Conservation (phyloP, 2,888 invertebrate genomes). For the Allophyes oxyacanthae region DNA sequence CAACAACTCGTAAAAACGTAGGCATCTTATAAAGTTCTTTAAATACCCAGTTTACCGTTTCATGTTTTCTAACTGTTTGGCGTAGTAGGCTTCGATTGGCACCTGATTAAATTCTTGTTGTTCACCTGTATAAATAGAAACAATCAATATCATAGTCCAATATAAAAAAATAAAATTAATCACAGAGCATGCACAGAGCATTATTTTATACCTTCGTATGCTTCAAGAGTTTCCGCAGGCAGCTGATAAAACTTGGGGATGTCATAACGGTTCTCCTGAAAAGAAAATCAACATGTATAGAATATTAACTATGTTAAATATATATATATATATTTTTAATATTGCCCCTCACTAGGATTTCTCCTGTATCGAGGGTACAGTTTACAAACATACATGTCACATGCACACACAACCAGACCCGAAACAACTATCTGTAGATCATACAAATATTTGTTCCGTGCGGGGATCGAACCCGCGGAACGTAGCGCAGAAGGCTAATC, state of each 20-base stretch:
- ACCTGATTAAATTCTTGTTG: slow-evolving; percentile 46
- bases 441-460: too few species aligned
- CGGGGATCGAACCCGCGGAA: too few species aligned
- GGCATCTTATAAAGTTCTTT: not conserved
- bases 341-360: too few species aligned
- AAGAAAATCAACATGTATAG: too few species aligned
- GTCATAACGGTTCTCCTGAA: slow-evolving; percentile 81
- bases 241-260: slow-evolving; percentile 81
- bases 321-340: too few species aligned
- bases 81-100: slow-evolving; percentile 66
- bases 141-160: not conserved
- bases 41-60: slow-evolving; percentile 53
- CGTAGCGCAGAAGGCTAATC: too few species aligned
- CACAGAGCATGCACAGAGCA: too few species aligned
- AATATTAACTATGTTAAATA: too few species aligned
- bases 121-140: slow-evolving; percentile 31
- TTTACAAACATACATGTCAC: too few species aligned
- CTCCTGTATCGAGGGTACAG: too few species aligned
- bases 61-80: slow-evolving; percentile 69
- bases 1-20: slow-evolving; percentile 11
- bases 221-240: slow-evolving; percentile 65
- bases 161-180: not conserved
- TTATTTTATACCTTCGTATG: slow-evolving; percentile 66
- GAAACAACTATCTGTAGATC: too few species aligned
- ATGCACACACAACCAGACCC: too few species aligned